Evolutionary conservation across 2,797 vertebrate genomes (phyloP).

Genomic region (Pelodytes ibericus): DNA sequence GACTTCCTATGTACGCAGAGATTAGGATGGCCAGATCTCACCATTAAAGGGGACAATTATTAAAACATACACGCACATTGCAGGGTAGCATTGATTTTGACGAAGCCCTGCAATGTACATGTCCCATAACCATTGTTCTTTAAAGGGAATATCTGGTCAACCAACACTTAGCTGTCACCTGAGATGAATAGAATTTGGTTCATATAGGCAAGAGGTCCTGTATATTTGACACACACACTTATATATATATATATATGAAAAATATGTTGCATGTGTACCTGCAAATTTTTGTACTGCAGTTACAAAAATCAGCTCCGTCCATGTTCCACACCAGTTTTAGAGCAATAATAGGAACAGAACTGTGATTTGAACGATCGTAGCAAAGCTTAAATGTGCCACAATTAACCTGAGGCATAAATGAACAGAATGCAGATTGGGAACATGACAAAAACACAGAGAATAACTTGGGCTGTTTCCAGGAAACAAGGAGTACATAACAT

Average conservation of each 20-base stretch:
- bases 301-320: neutral
- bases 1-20: no score
- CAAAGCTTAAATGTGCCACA: slow-evolving; percentile 2
- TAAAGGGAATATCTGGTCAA: no score
- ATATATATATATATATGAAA: neutral
- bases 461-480: neutral
- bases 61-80: no score
- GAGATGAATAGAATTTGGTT: no score
- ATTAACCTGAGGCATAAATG: slow-evolving; percentile 6
- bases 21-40: no score
- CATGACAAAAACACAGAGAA: slow-evolving; percentile 1
- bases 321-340: neutral
- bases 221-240: neutral
- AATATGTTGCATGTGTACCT: no score
- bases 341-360: neutral
- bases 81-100: no score
- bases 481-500: slow-evolving; percentile 4
- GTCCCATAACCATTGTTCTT: no score
- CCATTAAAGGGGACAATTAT: no score
- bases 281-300: neutral
- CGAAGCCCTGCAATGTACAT: no score
- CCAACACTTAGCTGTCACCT: no score
- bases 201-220: no score
- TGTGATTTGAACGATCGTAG: neutral
- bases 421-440: neutral